Percentiles rank a stretch among this genome's conserved stretches.
Conservation (phyloP, 2,797 vertebrate species). For the Gymnopithys bicolor region DNA sequence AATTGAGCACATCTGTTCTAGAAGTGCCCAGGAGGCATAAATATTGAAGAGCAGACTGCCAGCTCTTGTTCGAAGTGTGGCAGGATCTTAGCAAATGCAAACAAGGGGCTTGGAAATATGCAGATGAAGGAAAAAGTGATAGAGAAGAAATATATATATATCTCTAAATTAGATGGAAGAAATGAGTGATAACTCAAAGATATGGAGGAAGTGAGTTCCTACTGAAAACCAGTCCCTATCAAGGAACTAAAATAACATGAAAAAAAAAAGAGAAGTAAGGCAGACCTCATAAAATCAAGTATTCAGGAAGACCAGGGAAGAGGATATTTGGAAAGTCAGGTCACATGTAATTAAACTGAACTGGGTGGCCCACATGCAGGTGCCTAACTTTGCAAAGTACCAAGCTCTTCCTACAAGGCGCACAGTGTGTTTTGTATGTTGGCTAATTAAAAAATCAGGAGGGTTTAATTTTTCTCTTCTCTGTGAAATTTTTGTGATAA, state of each 20-base stretch:
- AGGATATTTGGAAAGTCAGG: background rate
- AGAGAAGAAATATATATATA: background rate
- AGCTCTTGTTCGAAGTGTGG: background rate
- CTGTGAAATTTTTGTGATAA: background rate
- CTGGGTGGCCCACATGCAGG: background rate
- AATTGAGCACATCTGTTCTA: constrained; percentile 17
- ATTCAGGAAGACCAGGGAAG: background rate
- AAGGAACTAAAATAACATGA: constrained; percentile 12
- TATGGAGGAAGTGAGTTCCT: background rate
- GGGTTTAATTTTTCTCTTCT: background rate
- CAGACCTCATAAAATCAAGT: background rate
- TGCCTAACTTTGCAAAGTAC: background rate
- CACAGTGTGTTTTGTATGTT: background rate
- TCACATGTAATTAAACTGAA: background rate
- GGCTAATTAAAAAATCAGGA: background rate
- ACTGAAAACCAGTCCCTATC: background rate
- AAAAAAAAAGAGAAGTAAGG: background rate
- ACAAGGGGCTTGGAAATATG: background rate
- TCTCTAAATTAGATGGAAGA: background rate
- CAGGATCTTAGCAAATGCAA: constrained; percentile 9
- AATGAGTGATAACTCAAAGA: constrained; percentile 7
- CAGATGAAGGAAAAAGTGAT: background rate
- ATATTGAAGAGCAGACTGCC: constrained; percentile 23
- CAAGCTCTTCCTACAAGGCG: background rate
- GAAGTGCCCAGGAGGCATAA: background rate